Conservation (phyloP, 2,888 invertebrate species). For the Petrolisthes manimaculis region DNA sequence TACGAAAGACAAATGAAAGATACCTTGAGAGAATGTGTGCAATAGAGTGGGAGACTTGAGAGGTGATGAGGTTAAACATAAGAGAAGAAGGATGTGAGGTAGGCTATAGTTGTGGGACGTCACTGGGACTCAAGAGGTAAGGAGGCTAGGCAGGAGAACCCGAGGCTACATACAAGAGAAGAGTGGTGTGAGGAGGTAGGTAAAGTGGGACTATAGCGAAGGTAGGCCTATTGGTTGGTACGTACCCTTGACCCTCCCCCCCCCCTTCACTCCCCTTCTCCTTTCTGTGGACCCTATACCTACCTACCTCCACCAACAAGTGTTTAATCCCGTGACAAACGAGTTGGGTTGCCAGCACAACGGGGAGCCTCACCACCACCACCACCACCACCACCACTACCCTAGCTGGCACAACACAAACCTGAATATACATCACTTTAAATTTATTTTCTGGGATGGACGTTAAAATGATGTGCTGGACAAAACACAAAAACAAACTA, state of each 20-base stretch:
- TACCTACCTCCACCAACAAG: neutral
- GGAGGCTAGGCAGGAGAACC: neutral
- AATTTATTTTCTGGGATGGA: neutral
- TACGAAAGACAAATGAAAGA: too few species aligned
- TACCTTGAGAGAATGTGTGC: too few species aligned
- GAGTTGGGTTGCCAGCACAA: constrained; percentile 23
- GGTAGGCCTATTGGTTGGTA: too few species aligned
- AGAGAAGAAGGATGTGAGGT: too few species aligned
- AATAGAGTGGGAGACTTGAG: too few species aligned
- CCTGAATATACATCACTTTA: neutral
- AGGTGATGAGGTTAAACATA: too few species aligned
- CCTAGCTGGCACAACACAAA: neutral
- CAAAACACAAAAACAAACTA: neutral
- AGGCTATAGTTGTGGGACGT: too few species aligned
- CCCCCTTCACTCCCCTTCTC: neutral
- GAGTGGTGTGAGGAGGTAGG: neutral
- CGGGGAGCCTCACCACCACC: neutral
- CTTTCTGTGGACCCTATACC: neutral
- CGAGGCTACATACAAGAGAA: neutral
- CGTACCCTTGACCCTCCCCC: neutral
- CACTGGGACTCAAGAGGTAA: too few species aligned
- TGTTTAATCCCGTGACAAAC: constrained; percentile 47
- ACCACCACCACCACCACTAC: neutral
- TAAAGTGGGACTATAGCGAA: neutral
- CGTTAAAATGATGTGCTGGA: too few species aligned